phyloP scores from a whole-genome alignment of 2,113 vertebrate species.

The Hystrix brachyura region DNA sequence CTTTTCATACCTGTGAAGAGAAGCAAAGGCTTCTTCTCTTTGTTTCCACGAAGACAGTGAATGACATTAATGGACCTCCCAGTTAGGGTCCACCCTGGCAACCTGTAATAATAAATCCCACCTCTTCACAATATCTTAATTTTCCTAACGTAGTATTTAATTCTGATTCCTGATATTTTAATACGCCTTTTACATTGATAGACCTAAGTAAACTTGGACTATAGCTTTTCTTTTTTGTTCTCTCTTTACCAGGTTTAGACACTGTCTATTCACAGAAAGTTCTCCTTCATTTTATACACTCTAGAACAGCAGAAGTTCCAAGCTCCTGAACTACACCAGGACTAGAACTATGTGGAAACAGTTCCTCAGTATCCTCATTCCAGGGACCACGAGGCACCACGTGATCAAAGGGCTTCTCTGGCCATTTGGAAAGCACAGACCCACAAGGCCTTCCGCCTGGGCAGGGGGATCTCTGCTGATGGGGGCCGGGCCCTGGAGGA shows the following conservation, averaged over 20 bases:
- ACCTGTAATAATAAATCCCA: conserved; percentile 6
- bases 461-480: background rate
- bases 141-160: background rate
- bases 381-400: background rate
- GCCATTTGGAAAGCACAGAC: background rate
- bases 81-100: background rate
- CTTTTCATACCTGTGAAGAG: background rate
- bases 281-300: background rate
- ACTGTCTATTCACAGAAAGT: background rate
- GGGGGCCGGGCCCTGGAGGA: background rate
- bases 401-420: background rate
- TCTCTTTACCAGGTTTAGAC: background rate
- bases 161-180: background rate
- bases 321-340: background rate
- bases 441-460: background rate
- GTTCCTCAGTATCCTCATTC: background rate
- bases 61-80: background rate
- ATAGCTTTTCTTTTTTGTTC: background rate
- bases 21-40: background rate
- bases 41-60: background rate
- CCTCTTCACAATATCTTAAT: background rate
- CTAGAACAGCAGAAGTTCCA: background rate
- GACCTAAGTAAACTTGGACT: background rate
- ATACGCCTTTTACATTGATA: background rate
- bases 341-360: background rate